Conservation (phyloP, 1,140 invertebrate species). For the Vollenhovia emeryi region DNA sequence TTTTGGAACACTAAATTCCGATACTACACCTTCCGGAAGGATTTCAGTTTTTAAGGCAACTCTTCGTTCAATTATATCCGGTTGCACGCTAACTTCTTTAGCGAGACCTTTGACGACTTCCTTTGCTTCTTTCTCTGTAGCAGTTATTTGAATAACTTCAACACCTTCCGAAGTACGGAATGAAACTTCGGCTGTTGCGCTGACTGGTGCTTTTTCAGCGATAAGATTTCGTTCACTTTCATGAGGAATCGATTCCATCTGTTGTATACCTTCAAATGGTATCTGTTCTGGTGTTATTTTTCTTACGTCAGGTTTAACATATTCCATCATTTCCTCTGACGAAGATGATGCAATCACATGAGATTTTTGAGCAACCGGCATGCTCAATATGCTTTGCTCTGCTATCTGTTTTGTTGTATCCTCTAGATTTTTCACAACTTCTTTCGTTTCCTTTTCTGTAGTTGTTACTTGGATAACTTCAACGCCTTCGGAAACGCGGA, state of each 20-base stretch:
- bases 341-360: constrained; percentile 75
- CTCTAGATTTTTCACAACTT: constrained; percentile 76
- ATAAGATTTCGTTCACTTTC: constrained; percentile 76
- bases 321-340: constrained; percentile 68
- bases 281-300: constrained; percentile 74
- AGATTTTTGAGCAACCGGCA: constrained; percentile 74
- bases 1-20: constrained; percentile 77
- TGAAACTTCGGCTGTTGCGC: constrained; percentile 73
- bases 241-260: constrained; percentile 73
- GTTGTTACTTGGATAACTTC: constrained; percentile 79
- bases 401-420: constrained; percentile 74
- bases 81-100: constrained; percentile 80
- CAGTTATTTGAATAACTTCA: constrained; percentile 78
- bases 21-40: constrained; percentile 75
- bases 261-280: constrained; percentile 77
- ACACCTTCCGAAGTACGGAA: constrained; percentile 76
- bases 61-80: constrained; percentile 79
- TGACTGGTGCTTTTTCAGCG: constrained; percentile 58
- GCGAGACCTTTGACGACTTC: constrained; percentile 78
- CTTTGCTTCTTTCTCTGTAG: constrained; percentile 77
- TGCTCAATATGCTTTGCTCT: constrained; percentile 70
- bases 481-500: constrained; percentile 75
- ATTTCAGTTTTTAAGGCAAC: constrained; percentile 82
- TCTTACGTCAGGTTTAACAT: constrained; percentile 68
- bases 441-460: constrained; percentile 77